Conservation (phyloP, 2,113 vertebrate genomes). For the Sarotherodon lohbergeri region DNA sequence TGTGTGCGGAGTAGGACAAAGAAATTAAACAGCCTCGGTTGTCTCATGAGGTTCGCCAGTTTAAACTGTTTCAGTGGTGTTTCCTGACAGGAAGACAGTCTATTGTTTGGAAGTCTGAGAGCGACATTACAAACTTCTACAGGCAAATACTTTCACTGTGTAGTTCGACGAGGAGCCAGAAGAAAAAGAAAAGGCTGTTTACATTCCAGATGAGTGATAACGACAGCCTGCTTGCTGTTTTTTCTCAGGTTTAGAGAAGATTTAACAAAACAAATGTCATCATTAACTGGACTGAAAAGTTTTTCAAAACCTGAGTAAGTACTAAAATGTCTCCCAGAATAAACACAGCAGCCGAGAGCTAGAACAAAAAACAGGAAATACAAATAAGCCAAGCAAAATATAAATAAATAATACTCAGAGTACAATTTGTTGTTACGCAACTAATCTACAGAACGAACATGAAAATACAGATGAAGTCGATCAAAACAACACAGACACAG, state of each 20-base stretch:
- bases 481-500: neutral
- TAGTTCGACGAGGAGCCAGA: neutral
- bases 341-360: neutral
- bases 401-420: neutral
- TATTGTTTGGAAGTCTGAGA: constrained; percentile 32
- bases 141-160: constrained; percentile 34
- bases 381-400: neutral
- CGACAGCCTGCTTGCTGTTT: neutral
- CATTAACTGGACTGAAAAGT: neutral
- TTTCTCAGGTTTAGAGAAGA: neutral
- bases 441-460: neutral
- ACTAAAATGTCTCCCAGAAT: neutral
- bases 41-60: neutral
- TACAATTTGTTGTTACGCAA: neutral
- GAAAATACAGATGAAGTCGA: neutral
- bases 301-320: neutral
- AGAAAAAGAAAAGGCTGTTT: neutral
- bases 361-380: neutral
- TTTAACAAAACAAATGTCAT: neutral
- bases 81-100: constrained; percentile 48
- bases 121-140: neutral
- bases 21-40: neutral
- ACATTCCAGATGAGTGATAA: constrained; percentile 9
- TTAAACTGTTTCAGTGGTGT: neutral
- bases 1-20: neutral